Evolutionary conservation across 2,888 invertebrate species (phyloP).

Genomic region (Dasypolia templi): DNA sequence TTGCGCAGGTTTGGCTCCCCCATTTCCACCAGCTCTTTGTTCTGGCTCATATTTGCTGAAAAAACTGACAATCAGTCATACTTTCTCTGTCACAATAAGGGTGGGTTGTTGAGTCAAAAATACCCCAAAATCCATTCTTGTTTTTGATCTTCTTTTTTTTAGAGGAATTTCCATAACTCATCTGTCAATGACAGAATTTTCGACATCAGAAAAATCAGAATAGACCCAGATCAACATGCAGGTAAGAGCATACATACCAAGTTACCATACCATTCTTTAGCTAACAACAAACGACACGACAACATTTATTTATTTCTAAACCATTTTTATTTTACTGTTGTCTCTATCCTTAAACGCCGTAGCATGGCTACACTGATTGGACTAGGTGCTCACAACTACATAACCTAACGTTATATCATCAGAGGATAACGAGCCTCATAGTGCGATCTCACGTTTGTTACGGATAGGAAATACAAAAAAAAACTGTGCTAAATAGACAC

Average conservation of each 20-base stretch:
- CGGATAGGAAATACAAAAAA: neutral
- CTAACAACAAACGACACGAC: neutral
- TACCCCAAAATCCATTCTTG: neutral
- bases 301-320: neutral
- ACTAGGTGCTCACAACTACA: neutral
- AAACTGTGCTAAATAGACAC: neutral
- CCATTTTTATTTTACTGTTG: neutral
- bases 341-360: neutral
- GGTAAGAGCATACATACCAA: neutral
- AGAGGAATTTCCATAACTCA: neutral
- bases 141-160: neutral
- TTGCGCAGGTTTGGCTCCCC: conserved; percentile 78
- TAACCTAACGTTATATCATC: neutral
- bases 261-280: neutral
- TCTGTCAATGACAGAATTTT: neutral
- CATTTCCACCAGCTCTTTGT: conserved; percentile 79
- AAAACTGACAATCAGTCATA: neutral
- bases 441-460: neutral
- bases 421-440: conserved; percentile 5
- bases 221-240: neutral
- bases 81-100: neutral
- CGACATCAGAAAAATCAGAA: neutral
- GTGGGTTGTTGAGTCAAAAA: neutral
- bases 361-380: neutral
- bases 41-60: conserved; percentile 64